phyloP scores from a whole-genome alignment of 2,797 vertebrate species.

The Trematomus bernacchii region DNA sequence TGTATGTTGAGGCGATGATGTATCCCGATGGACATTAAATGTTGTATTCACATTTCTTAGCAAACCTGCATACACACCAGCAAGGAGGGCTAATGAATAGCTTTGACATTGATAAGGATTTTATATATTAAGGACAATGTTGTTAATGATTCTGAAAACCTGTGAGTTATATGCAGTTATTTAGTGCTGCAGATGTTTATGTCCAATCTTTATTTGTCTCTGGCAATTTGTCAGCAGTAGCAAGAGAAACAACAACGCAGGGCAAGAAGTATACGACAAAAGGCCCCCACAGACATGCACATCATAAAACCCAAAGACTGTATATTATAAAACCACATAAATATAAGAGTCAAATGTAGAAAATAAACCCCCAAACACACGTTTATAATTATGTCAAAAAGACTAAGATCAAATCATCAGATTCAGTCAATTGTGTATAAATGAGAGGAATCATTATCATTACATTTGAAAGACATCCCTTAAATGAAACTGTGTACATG shows the following conservation, averaged over 20 bases:
- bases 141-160: background rate
- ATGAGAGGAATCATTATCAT: background rate
- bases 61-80: conserved; percentile 1
- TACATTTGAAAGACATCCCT: background rate
- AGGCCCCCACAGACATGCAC: too few species aligned
- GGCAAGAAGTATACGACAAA: too few species aligned
- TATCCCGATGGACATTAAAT: background rate
- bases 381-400: background rate
- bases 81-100: background rate
- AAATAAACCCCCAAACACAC: background rate
- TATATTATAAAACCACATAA: too few species aligned
- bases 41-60: background rate
- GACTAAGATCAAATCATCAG: background rate
- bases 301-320: too few species aligned
- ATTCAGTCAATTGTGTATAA: background rate
- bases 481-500: background rate
- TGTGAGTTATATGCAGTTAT: background rate
- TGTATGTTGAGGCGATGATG: too few species aligned
- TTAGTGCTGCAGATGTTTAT: background rate
- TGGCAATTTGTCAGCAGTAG: too few species aligned
- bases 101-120: background rate
- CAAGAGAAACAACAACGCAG: too few species aligned
- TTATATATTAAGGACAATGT: background rate
- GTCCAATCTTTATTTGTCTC: too few species aligned
- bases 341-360: background rate